Evolutionary conservation across 1,140 invertebrate genomes (phyloP).

Genomic region (Drosophila malerkotliana): DNA sequence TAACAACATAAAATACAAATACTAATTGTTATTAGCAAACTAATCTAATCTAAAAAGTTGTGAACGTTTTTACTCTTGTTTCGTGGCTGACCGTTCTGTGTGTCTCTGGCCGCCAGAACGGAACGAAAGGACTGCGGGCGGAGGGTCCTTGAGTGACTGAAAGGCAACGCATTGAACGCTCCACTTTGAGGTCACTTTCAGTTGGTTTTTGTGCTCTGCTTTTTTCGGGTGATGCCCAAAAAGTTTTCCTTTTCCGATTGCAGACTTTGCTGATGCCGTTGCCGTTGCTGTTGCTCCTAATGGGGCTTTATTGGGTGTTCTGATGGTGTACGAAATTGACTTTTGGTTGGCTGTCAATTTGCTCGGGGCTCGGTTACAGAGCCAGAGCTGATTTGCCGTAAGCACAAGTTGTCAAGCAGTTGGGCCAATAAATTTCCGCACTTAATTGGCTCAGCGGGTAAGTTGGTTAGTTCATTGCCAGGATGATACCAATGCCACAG

Average conservation of each 20-base stretch:
- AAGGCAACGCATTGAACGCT: constrained; percentile 68
- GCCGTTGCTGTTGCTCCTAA: constrained; percentile 43
- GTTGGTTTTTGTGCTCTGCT: constrained; percentile 50
- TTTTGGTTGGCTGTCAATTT: constrained; percentile 75
- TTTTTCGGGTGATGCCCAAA: constrained; percentile 59
- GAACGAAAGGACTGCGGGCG: background rate
- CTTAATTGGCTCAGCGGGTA: constrained; percentile 60
- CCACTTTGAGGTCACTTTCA: constrained; percentile 74
- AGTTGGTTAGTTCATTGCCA: constrained; percentile 15
- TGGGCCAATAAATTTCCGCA: constrained; percentile 58
- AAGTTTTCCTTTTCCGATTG: constrained; percentile 21
- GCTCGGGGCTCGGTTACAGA: constrained; percentile 39
- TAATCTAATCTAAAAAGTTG: constrained; percentile 84
- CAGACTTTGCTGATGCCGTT: background rate
- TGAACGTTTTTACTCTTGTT: constrained; percentile 81
- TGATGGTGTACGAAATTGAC: constrained; percentile 78
- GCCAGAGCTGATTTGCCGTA: constrained; percentile 55
- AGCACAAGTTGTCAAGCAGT: constrained; percentile 66
- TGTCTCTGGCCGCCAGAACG: constrained; percentile 7
- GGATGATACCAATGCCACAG: background rate
- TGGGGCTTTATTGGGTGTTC: constrained; percentile 73
- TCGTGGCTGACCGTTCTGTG: constrained; percentile 54
- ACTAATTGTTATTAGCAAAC: constrained; percentile 84
- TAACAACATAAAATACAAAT: constrained; percentile 80
- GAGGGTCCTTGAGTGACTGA: constrained; percentile 43